Percentiles rank a stretch among this genome's conserved stretches.
Evolutionary conservation across 1,140 invertebrate species (phyloP).

Genomic region (Bactericera cockerelli): DNA sequence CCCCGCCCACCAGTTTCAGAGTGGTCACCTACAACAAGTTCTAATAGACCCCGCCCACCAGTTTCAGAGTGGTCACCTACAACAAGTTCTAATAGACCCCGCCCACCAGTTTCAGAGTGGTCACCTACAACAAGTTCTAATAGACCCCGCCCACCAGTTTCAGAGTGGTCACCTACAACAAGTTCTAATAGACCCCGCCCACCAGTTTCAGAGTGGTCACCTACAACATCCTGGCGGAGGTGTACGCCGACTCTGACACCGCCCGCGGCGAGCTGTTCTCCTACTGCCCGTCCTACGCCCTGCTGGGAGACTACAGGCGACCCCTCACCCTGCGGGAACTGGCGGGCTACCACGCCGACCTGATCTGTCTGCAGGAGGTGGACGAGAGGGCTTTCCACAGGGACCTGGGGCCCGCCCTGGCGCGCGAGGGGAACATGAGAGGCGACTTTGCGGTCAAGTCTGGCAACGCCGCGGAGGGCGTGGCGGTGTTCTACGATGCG

Average conservation of each 20-base stretch:
- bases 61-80: too few relatives aligned
- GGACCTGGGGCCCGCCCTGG: constrained; percentile 48
- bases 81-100: too few relatives aligned
- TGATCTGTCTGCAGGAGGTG: constrained; percentile 86
- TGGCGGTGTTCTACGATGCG: constrained; percentile 57
- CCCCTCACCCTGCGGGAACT: constrained; percentile 70
- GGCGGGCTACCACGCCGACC: constrained; percentile 72
- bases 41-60: too few relatives aligned
- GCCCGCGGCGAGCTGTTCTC: constrained; percentile 53
- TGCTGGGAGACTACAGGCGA: constrained; percentile 72
- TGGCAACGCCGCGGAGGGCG: constrained; percentile 55
- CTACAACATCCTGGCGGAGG: constrained; percentile 79
- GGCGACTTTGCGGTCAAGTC: constrained; percentile 53
- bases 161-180: too few relatives aligned
- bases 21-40: too few relatives aligned
- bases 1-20: too few relatives aligned
- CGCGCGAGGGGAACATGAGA: constrained; percentile 33
- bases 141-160: too few relatives aligned
- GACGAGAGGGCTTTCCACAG: constrained; percentile 60
- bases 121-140: too few relatives aligned
- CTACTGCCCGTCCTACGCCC: constrained; percentile 60
- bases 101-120: too few relatives aligned
- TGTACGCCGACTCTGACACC: constrained; percentile 68
- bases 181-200: too few relatives aligned
- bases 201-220: constrained; percentile 65